A percentile compares a stretch with the other conserved stretches of the same genome.
Evolutionary conservation across 2,113 vertebrate species (phyloP).

Genomic region (Cercopithecus mona): DNA sequence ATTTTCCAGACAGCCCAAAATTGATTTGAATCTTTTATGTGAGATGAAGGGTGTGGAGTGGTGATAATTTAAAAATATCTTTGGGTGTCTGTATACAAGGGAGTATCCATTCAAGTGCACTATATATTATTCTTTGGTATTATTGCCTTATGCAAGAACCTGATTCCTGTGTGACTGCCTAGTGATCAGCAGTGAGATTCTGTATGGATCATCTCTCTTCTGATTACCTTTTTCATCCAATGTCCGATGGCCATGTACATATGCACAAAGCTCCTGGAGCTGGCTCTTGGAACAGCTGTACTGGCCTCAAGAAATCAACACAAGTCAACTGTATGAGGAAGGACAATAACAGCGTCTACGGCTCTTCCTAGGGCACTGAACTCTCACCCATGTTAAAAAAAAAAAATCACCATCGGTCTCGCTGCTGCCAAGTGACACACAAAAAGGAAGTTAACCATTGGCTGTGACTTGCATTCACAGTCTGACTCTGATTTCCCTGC

Average conservation of each 20-base stretch:
- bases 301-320: conserved; percentile 44
- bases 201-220: neutral
- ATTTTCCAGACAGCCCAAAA: conserved; percentile 27
- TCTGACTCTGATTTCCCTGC: conserved; percentile 67
- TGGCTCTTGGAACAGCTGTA: conserved; percentile 42
- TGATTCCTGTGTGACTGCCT: conserved; percentile 4
- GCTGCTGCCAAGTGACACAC: conserved; percentile 65
- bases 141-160: conserved; percentile 23
- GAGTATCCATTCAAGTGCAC: conserved; percentile 38
- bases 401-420: conserved; percentile 25
- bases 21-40: conserved; percentile 37
- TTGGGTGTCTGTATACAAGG: conserved; percentile 38
- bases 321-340: conserved; percentile 25
- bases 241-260: neutral
- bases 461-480: conserved; percentile 68
- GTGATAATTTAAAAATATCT: conserved; percentile 56
- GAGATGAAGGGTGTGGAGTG: conserved; percentile 24
- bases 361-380: conserved; percentile 65
- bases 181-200: conserved; percentile 5
- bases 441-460: conserved; percentile 73
- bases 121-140: conserved; percentile 48
- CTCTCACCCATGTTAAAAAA: conserved; percentile 49
- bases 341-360: conserved; percentile 13
- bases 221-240: neutral
- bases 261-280: neutral